Percentiles rank a stretch among this genome's conserved stretches.
Evolutionary conservation across 2,113 vertebrate species (phyloP).

Genomic region (Vulpes vulpes): DNA sequence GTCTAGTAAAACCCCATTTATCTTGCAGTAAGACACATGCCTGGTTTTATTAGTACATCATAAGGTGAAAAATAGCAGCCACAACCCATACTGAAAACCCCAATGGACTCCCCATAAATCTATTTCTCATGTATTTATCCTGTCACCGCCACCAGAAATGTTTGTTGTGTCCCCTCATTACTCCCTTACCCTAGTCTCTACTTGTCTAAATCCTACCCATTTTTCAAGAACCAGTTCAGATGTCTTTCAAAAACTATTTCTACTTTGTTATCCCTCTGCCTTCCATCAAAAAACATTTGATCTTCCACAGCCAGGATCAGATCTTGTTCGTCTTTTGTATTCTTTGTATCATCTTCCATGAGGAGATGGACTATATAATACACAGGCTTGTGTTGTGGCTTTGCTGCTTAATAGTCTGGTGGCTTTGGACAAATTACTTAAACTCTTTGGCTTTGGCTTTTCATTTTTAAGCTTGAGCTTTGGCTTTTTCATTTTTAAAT

Average conservation of each 20-base stretch:
- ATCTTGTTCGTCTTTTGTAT: conserved; percentile 42
- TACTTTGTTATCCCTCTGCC: conserved; percentile 48
- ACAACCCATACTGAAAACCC: conserved; percentile 78
- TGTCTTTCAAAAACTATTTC: conserved; percentile 53
- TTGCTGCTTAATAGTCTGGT: conserved; percentile 52
- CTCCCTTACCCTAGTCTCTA: conserved; percentile 54
- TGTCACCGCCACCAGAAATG: conserved; percentile 73
- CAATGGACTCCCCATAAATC: conserved; percentile 77
- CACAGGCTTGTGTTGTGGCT: conserved; percentile 26
- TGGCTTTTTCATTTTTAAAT: conserved; percentile 59
- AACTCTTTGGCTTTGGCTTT: conserved; percentile 42
- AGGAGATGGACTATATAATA: background rate
- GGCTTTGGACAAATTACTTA: conserved; percentile 38
- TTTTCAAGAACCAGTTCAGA: conserved; percentile 62
- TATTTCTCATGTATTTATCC: conserved; percentile 80
- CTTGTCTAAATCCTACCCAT: conserved; percentile 60
- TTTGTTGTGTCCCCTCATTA: conserved; percentile 59
- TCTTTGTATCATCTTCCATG: background rate
- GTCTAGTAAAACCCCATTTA: conserved; percentile 83
- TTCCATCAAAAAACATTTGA: conserved; percentile 43
- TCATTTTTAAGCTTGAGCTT: conserved; percentile 56
- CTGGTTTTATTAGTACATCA: conserved; percentile 82
- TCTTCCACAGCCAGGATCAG: background rate
- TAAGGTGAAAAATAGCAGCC: conserved; percentile 82
- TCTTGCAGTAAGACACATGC: conserved; percentile 82